Percentiles rank a stretch among this genome's conserved stretches.
phyloP scores from a whole-genome alignment of 1,140 invertebrate species.

The Schlechtendalia chinensis region DNA sequence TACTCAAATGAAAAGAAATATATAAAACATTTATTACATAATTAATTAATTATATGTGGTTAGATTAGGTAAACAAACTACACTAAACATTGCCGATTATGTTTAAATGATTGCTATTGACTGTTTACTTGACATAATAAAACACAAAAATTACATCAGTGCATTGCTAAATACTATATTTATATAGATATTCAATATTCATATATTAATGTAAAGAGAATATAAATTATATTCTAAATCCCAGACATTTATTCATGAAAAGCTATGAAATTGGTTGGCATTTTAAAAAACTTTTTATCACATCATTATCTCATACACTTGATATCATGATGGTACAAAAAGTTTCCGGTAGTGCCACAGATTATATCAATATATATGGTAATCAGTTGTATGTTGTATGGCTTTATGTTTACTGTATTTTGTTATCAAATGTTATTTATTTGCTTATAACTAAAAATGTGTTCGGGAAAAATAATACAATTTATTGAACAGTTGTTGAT shows the following conservation, averaged over 20 bases:
- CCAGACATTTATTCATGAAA: not conserved
- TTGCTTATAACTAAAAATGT: conserved; percentile 1
- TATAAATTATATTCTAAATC: not conserved
- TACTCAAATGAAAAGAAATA: not conserved
- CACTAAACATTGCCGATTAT: not conserved
- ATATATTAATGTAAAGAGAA: not conserved
- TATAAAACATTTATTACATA: not conserved
- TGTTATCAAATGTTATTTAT: not conserved
- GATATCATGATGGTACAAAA: not conserved
- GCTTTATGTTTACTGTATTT: not conserved
- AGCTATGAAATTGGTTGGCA: not conserved
- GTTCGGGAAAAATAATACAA: not conserved
- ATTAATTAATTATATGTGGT: not conserved
- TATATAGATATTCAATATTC: not conserved
- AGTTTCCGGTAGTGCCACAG: not conserved
- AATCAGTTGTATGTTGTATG: too few species aligned
- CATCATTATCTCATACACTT: not conserved
- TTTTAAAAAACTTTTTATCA: conserved; percentile 34
- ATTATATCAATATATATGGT: too few species aligned
- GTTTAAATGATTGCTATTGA: not conserved
- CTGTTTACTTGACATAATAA: not conserved
- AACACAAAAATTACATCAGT: not conserved
- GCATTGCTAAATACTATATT: not conserved
- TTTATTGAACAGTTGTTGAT: not conserved
- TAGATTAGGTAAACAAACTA: not conserved